These are phyloP conservation scores for Chironex yamaguchii DNA, from an alignment of 30 jellyfish, hydroid and myxozoan genomes.

Conservation along the genomic window DNA sequence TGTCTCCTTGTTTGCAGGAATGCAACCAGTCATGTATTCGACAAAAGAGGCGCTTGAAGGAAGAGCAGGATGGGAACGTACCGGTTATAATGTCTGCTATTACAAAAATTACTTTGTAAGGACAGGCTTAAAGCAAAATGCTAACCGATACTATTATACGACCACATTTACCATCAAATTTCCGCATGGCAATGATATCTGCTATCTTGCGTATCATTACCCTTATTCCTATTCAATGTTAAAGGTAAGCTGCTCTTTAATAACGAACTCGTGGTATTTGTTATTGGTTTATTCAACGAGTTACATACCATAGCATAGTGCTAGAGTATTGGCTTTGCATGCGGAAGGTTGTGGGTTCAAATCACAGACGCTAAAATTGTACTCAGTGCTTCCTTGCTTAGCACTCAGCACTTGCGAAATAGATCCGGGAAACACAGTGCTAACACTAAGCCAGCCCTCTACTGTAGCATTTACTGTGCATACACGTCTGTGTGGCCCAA, in stretches of 20 bases:
- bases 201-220: slow-evolving; percentile 92
- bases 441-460: no score
- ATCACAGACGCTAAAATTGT: no score
- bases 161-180: slow-evolving; percentile 89
- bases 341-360: no score
- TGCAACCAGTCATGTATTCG: slow-evolving; percentile 93
- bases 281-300: no score
- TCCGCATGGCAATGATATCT: slow-evolving; percentile 85
- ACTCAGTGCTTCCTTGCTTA: no score
- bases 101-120: slow-evolving; percentile 77
- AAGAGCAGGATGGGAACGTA: slow-evolving; percentile 90
- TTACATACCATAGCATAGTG: no score
- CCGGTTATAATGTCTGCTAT: slow-evolving; percentile 88
- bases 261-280: no score
- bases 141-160: slow-evolving; percentile 68
- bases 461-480: no score
- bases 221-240: slow-evolving; percentile 83
- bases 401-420: no score
- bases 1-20: slow-evolving; percentile 78
- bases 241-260: slow-evolving; percentile 58
- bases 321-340: no score
- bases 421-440: no score
- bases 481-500: no score
- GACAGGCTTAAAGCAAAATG: slow-evolving; percentile 42
- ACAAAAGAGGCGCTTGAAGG: slow-evolving; percentile 79